phyloP scores from a whole-genome alignment of 1,140 invertebrate species.

The Procambarus clarkii region DNA sequence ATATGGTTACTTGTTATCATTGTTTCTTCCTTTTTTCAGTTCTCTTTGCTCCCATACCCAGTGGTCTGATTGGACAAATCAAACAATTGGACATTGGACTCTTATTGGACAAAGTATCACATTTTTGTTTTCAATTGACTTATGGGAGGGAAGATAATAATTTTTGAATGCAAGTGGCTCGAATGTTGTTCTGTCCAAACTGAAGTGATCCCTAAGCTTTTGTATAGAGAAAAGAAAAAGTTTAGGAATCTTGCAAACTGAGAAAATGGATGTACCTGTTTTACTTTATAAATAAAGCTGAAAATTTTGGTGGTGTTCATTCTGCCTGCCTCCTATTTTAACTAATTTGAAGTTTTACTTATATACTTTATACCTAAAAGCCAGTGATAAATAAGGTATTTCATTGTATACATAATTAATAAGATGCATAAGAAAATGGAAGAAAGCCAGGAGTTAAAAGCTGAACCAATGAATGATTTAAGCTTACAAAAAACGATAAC shows the following conservation, averaged over 20 bases:
- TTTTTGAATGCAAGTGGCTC: constrained; percentile 23
- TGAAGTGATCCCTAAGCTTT: constrained; percentile 3
- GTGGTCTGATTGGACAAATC: not conserved
- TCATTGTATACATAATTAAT: no score
- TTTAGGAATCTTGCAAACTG: not conserved
- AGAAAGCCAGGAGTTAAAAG: no score
- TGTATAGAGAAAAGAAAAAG: not conserved
- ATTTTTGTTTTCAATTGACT: not conserved
- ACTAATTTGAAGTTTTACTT: no score
- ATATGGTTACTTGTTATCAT: not conserved
- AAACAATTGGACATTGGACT: not conserved
- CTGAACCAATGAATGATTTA: no score
- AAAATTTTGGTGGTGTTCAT: constrained; percentile 10
- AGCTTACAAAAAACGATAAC: no score
- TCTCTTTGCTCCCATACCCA: constrained; percentile 14
- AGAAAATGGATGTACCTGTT: constrained; percentile 54
- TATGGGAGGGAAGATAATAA: not conserved
- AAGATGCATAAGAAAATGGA: no score
- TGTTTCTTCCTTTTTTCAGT: not conserved
- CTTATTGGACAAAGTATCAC: not conserved
- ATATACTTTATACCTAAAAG: no score
- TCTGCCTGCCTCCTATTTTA: no score
- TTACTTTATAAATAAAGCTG: constrained; percentile 65
- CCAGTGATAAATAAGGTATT: no score
- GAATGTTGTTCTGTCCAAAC: constrained; percentile 13